Evolutionary conservation across 2,113 vertebrate genomes (phyloP).

Genomic region (Podiceps cristatus): DNA sequence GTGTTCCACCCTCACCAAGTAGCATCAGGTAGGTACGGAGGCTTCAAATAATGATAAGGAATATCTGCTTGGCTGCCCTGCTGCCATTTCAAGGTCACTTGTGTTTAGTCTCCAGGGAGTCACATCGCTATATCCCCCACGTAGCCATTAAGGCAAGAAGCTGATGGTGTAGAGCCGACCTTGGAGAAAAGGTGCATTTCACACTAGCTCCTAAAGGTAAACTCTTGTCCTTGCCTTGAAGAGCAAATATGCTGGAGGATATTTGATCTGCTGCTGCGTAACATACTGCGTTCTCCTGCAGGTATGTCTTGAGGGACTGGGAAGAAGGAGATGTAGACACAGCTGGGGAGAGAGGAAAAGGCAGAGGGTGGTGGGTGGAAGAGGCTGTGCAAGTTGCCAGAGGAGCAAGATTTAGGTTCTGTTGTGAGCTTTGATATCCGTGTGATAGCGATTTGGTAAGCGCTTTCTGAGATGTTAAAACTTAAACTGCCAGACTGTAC

Average conservation of each 20-base stretch:
- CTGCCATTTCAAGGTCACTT: background rate
- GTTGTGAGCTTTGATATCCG: background rate
- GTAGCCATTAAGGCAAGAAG: background rate
- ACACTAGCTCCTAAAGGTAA: background rate
- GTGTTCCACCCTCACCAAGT: background rate
- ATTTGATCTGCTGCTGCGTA: background rate
- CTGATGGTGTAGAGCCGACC: background rate
- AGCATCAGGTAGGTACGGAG: background rate
- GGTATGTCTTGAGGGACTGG: background rate
- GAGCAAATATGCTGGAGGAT: background rate
- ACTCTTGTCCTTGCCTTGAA: background rate
- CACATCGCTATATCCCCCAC: rapidly evolving
- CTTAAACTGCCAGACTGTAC: background rate
- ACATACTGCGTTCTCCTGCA: rapidly evolving
- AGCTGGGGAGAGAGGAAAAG: background rate
- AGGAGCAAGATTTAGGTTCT: background rate
- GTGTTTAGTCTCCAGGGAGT: background rate
- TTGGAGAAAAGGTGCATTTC: background rate
- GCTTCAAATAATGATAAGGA: background rate
- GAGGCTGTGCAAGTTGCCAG: background rate
- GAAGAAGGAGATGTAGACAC: background rate
- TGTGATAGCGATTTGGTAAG: background rate
- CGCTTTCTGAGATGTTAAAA: background rate
- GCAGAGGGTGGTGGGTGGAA: background rate
- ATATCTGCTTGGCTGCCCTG: background rate